phyloP scores from a whole-genome alignment of 2,113 vertebrate genomes.

The Machaerirhynchus nigripectus region DNA sequence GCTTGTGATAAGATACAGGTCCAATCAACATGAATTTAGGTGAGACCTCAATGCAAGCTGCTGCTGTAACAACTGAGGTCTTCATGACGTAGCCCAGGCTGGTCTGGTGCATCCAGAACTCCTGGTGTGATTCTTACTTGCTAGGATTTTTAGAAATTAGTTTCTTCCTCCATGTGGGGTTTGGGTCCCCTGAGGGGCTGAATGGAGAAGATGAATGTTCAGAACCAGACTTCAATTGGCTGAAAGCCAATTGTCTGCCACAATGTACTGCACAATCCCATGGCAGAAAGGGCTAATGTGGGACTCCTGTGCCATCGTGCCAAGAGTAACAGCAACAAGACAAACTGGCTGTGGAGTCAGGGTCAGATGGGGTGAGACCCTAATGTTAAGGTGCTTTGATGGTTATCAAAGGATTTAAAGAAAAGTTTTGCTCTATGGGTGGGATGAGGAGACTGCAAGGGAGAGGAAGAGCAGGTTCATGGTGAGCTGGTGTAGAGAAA shows the following conservation, averaged over 20 bases:
- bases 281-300: neutral
- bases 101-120: neutral
- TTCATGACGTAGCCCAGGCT: neutral
- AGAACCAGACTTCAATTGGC: neutral
- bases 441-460: neutral
- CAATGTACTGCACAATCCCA: neutral
- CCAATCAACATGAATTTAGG: neutral
- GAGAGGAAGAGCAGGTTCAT: neutral
- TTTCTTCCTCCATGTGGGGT: neutral
- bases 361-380: neutral
- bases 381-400: neutral
- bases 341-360: neutral
- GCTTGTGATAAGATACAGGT: neutral
- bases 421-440: neutral
- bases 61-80: neutral
- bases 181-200: neutral
- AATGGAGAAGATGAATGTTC: neutral
- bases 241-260: neutral
- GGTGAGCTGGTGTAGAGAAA: neutral
- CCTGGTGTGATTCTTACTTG: neutral
- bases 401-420: neutral
- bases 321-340: neutral
- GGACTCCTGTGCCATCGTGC: rapidly evolving
- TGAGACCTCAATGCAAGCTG: neutral
- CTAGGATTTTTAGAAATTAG: neutral